These are phyloP conservation scores for Mycalesis mineus DNA, from an alignment of 2,888 invertebrate species.

Conservation along the genomic window DNA sequence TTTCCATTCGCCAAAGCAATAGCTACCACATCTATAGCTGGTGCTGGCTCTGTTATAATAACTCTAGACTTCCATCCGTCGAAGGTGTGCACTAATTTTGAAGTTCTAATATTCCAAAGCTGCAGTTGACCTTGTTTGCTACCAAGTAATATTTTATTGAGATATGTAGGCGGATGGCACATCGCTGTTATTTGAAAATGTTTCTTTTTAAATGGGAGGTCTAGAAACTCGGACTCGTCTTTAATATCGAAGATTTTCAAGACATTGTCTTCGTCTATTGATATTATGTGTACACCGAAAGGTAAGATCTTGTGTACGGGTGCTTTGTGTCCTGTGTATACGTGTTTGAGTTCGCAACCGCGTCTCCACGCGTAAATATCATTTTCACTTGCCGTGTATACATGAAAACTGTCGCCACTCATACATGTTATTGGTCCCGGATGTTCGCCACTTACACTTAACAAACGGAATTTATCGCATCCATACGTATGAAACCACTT, in stretches of 20 bases:
- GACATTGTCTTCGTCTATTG: constrained; percentile 87
- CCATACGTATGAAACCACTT: constrained; percentile 95
- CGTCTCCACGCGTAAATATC: constrained; percentile 91
- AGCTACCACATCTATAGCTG: constrained; percentile 94
- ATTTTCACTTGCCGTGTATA: constrained; percentile 88
- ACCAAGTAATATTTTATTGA: constrained; percentile 94
- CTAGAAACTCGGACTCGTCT: constrained; percentile 82
- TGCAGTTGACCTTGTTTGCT: constrained; percentile 91
- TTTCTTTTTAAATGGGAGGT: constrained; percentile 81
- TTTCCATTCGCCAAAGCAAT: constrained; percentile 90
- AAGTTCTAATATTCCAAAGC: constrained; percentile 92
- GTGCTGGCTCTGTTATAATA: constrained; percentile 89
- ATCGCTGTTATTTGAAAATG: constrained; percentile 88
- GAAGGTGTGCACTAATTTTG: constrained; percentile 87
- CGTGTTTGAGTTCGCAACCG: constrained; percentile 89
- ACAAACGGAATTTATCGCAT: constrained; percentile 86
- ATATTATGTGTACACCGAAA: constrained; percentile 91
- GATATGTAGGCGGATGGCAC: constrained; percentile 95
- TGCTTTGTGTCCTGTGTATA: constrained; percentile 85
- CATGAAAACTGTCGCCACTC: constrained; percentile 84
- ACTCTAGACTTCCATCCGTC: constrained; percentile 84
- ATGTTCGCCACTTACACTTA: constrained; percentile 90
- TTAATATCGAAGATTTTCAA: constrained; percentile 92
- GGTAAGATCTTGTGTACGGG: constrained; percentile 88
- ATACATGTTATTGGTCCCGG: constrained; percentile 88